phyloP scores from a whole-genome alignment of 2,797 vertebrate genomes.

The Calcarius lapponicus region DNA sequence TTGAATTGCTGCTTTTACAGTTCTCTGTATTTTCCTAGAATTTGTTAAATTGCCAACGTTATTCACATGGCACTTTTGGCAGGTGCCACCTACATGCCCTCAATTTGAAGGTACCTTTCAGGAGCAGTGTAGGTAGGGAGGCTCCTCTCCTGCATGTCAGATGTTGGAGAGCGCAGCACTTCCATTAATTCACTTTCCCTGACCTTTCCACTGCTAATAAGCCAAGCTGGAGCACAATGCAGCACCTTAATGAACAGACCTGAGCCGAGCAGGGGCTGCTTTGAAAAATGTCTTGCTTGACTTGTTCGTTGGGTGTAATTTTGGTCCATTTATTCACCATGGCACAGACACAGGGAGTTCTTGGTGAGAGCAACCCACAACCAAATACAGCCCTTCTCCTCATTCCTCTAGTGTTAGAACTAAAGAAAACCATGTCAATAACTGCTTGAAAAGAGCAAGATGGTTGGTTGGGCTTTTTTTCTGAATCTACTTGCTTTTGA shows the following conservation, averaged over 20 bases:
- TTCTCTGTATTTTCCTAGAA: conserved; percentile 5
- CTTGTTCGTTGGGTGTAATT: background rate
- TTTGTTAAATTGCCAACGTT: conserved; percentile 26
- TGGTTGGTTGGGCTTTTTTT: background rate
- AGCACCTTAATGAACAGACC: background rate
- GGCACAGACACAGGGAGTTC: background rate
- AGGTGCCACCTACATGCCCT: conserved; percentile 61
- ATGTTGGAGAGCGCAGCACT: background rate
- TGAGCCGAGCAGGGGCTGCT: background rate
- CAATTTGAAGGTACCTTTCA: conserved; percentile 5
- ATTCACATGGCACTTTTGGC: conserved; percentile 41
- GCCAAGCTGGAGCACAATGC: background rate
- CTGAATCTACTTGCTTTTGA: background rate
- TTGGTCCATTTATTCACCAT: background rate
- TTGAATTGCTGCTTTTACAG: conserved; percentile 42
- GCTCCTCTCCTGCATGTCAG: background rate
- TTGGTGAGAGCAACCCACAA: background rate
- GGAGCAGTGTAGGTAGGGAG: conserved; percentile 32
- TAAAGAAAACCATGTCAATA: background rate
- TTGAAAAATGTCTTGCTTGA: background rate
- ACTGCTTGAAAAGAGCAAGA: background rate
- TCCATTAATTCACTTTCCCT: background rate
- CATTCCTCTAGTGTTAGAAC: background rate
- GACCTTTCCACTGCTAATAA: background rate
- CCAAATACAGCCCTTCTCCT: background rate